phyloP scores from a whole-genome alignment of 2,888 invertebrate genomes.

The Amaurobius ferox region DNA sequence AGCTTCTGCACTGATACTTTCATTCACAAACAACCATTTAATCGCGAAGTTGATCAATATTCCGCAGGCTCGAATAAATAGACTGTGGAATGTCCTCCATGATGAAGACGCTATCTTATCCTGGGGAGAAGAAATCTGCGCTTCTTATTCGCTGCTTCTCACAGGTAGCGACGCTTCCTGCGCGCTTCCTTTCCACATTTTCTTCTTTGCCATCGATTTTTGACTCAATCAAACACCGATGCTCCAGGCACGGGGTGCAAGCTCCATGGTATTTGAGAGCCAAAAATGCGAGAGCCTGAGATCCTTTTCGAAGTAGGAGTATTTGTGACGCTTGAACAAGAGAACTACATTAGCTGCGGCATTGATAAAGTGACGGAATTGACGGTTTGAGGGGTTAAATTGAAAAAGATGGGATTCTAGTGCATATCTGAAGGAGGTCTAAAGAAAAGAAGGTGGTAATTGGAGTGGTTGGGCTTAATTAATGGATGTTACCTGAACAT shows the following conservation, averaged over 20 bases:
- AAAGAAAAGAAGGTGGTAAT: neutral
- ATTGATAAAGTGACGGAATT: neutral
- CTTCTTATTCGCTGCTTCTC: neutral
- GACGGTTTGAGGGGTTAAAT: neutral
- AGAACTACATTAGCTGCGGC: neutral
- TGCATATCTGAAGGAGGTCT: neutral
- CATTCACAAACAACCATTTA: too few species aligned
- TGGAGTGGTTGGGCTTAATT: neutral
- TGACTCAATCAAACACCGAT: neutral
- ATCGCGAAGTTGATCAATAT: neutral
- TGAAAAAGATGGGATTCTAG: neutral
- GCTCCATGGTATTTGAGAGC: neutral
- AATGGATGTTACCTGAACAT: neutral
- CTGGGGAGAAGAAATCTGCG: neutral
- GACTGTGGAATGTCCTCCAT: too few species aligned
- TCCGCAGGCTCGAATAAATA: neutral
- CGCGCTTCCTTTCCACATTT: slow-evolving; percentile 19
- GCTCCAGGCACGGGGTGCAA: neutral
- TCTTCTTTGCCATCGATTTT: slow-evolving; percentile 21
- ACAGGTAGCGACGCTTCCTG: slow-evolving; percentile 5
- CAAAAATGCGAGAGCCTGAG: neutral
- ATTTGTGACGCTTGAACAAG: neutral
- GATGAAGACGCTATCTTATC: too few species aligned
- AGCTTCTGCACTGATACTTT: too few species aligned
- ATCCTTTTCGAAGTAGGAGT: neutral